Evolutionary conservation across 1,140 invertebrate species (phyloP), one percentile per base, ranked within the genome.

Genomic region (Acromyrmex charruanus): DNA sequence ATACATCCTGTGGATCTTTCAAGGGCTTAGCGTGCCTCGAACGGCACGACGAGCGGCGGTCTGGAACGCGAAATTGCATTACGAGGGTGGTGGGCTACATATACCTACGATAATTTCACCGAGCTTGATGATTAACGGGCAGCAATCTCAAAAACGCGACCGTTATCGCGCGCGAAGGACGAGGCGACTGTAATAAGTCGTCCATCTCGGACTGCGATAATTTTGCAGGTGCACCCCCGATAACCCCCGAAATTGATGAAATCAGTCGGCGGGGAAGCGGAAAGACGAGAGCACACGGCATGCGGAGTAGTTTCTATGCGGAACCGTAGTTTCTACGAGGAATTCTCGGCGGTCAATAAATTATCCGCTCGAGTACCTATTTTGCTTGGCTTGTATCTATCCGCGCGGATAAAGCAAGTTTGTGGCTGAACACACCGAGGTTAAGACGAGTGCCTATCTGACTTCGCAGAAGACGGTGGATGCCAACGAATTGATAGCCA

Each of bases 211-310:
- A 58, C 66, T 61, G 35, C 51, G 66, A 77, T 89, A 89, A 89
- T 74, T 89, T n/a, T 55, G 86, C 85, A 88, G 55, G 77, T 81
- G 71, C 77, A 84, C 21, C 59, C 53, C 68, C 72, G 80, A 89
- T 89, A 69, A 77, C 35, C 21, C 31, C 80, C 75, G 39, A 86
- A 90, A 90, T 90, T 90, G 89, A 90, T 90, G 89, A 87, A 90
- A 90, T 88, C 68, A 25, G n/a, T n/a, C 25, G 49, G 44, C 28
- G 10, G 68, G 44, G 35, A 53, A 44, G 68, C 31, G 59, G 25
- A 31, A n/a, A 55, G 16, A 28, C 69, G 69, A 53, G 16, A n/a
- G 68, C 49, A 71, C 59, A 6, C 53, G 69, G 85, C 66, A 72
- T 35, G 68, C 79, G 35, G 84, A 58, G 75, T 90, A 87, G 25